These are phyloP conservation scores for Pogonognathellus flavescens DNA, from an alignment of 1,140 invertebrate species.

Conservation along the genomic window DNA sequence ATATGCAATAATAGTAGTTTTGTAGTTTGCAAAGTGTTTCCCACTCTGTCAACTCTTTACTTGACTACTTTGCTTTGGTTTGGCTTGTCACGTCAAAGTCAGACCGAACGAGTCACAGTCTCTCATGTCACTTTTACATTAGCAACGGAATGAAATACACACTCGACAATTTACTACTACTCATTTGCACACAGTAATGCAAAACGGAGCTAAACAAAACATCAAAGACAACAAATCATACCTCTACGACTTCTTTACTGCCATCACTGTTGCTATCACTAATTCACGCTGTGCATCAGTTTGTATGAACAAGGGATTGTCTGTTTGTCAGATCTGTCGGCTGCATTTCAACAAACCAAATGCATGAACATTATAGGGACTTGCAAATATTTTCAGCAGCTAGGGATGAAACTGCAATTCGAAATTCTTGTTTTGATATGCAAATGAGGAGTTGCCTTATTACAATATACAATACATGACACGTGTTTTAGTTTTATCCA, in stretches of 20 bases:
- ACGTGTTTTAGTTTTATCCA: too few relatives aligned
- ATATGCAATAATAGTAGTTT: not conserved
- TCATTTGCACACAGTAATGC: constrained; percentile 7
- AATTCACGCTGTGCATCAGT: not conserved
- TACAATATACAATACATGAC: too few relatives aligned
- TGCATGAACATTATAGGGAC: not conserved
- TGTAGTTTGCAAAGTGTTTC: constrained; percentile 14
- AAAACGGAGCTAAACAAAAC: constrained; percentile 15
- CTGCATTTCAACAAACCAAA: not conserved
- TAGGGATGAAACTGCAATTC: too few relatives aligned
- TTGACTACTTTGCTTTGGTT: constrained; percentile 36
- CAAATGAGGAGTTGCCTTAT: too few relatives aligned
- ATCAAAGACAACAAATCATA: not conserved
- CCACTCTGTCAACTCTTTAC: constrained; percentile 36
- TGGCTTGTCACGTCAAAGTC: constrained; percentile 39
- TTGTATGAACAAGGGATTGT: not conserved
- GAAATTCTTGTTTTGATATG: too few relatives aligned
- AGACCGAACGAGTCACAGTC: not conserved
- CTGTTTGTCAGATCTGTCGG: constrained; percentile 7
- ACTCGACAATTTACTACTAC: constrained; percentile 15
- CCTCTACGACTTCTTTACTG: not conserved
- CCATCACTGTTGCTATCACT: not conserved
- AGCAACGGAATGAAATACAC: constrained; percentile 6
- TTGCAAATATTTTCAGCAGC: not conserved
- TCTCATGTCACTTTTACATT: constrained; percentile 21